Evolutionary conservation across 2,113 vertebrate genomes (phyloP), one percentile per base, ranked within the genome.

Genomic region (Mirounga angustirostris): DNA sequence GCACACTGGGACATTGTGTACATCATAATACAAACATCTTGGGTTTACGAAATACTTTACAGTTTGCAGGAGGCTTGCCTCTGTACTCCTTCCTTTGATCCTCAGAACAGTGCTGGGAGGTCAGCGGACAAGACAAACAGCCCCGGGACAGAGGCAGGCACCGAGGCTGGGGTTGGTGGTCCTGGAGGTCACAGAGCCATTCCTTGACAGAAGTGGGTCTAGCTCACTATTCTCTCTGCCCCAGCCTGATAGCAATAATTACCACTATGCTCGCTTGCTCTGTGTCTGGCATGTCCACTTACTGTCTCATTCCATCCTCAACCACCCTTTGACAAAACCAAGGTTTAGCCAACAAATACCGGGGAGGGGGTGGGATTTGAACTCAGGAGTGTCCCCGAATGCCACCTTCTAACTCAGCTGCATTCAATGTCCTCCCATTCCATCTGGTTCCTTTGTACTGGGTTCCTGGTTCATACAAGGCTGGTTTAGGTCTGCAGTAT

Each of bases 91-190:
- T 87, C 46, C 63, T 85, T 19, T 30, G 52, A 71, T 50, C 89
- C 65, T 86, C 26, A 76, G 13, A 65, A 46, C 18, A 80, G n/a
- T 74, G 58, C 59, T 71, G 56, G 33, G 59, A n/a, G 40, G 46
- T 54, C 4, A 15, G 30, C 40, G 14, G 22, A 43, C 40, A 84
- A 30, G 61, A 28, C 63, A 93, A 26, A 80, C 43, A 26, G 36
- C 40, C 36, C 73, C 1, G 12, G 40, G 73, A 26, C 11, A 52
- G 76, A 78, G 18, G 24, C n/a, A 76, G 78, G 43, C 28, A 24
- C 58, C 0, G 0, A 73, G 63, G 56, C 63, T 56, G 8, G 22
- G 0, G 54, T 30, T 5, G 2, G 18, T 36, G 2, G 18, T 36
- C 91, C 59, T 40, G 22, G 54, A 59, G 54, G 56, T 79, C 89